Percentiles rank a stretch among this genome's conserved stretches.
These are phyloP conservation scores for Engraulis encrasicolus DNA, from an alignment of 2,113 vertebrate genomes.

Conservation along the genomic window DNA sequence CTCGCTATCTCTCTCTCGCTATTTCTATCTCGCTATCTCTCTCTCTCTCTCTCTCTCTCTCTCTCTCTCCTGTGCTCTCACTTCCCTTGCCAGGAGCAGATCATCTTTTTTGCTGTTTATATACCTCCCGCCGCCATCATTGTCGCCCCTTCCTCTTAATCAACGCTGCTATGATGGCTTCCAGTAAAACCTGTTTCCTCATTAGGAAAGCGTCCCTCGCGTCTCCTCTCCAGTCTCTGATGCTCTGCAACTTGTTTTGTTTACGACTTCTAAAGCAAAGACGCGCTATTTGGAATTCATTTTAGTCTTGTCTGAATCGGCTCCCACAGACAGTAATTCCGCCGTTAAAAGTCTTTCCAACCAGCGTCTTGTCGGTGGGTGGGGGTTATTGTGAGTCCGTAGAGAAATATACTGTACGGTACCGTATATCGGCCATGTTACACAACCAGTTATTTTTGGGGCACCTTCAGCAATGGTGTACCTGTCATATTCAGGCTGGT, in stretches of 20 bases:
- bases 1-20: slow-evolving; percentile 28
- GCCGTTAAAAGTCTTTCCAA: not conserved
- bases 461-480: not conserved
- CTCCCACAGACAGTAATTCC: not conserved
- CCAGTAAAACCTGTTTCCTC: not conserved
- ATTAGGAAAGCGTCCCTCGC: not conserved
- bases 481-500: too few species aligned
- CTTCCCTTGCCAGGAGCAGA: slow-evolving; percentile 20
- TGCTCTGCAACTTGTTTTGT: not conserved
- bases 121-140: not conserved
- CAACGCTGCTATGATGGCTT: not conserved
- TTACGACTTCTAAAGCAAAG: too few species aligned
- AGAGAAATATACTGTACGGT: too few species aligned
- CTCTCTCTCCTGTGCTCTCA: not conserved
- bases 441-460: not conserved
- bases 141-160: not conserved
- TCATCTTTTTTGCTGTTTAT: not conserved
- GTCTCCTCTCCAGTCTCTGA: not conserved
- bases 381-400: not conserved
- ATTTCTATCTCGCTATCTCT: not conserved
- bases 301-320: not conserved
- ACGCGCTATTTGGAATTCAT: not conserved
- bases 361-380: not conserved
- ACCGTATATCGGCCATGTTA: not conserved
- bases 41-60: not conserved